Conservation (phyloP, 2,888 invertebrate species). For the Elaeidobius kamerunicus region DNA sequence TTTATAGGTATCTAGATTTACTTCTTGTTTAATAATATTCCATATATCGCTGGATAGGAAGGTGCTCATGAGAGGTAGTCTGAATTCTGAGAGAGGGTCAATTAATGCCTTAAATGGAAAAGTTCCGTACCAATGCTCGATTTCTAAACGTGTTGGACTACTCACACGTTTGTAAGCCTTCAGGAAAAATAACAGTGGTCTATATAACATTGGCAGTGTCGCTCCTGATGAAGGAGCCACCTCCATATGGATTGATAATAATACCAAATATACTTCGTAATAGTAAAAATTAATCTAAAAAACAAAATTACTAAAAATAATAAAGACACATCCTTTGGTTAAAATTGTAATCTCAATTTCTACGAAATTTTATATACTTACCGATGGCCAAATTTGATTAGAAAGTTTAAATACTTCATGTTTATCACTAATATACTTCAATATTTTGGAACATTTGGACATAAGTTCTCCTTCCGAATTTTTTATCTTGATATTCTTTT, state of each 20-base stretch:
- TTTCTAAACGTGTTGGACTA: slow-evolving; percentile 49
- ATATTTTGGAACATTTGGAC: slow-evolving; percentile 43
- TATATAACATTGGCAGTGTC: slow-evolving; percentile 27
- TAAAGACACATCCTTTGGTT: too few species aligned
- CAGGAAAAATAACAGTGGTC: slow-evolving; percentile 41
- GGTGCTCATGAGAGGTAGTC: slow-evolving; percentile 50
- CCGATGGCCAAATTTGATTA: slow-evolving; percentile 38
- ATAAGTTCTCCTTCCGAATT: slow-evolving; percentile 41
- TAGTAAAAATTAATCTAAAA: slow-evolving; percentile 54
- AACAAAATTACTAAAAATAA: slow-evolving; percentile 4
- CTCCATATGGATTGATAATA: slow-evolving; percentile 44
- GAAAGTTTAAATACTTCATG: slow-evolving; percentile 39
- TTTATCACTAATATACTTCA: slow-evolving; percentile 43
- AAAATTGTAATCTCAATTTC: too few species aligned
- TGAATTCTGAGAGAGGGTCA: slow-evolving; percentile 51
- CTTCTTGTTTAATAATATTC: slow-evolving; percentile 44
- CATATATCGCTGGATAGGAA: slow-evolving; percentile 46
- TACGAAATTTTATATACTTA: slow-evolving; percentile 28
- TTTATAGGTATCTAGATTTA: slow-evolving; percentile 35
- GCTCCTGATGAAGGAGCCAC: slow-evolving; percentile 19
- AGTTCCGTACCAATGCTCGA: slow-evolving; percentile 50
- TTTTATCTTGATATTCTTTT: slow-evolving; percentile 36
- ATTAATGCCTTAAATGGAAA: slow-evolving; percentile 47
- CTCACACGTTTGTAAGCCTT: slow-evolving; percentile 45
- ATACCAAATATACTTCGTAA: slow-evolving; percentile 53